Evolutionary conservation across 2,888 invertebrate species (phyloP).

Genomic region (Cynaeus angustus): DNA sequence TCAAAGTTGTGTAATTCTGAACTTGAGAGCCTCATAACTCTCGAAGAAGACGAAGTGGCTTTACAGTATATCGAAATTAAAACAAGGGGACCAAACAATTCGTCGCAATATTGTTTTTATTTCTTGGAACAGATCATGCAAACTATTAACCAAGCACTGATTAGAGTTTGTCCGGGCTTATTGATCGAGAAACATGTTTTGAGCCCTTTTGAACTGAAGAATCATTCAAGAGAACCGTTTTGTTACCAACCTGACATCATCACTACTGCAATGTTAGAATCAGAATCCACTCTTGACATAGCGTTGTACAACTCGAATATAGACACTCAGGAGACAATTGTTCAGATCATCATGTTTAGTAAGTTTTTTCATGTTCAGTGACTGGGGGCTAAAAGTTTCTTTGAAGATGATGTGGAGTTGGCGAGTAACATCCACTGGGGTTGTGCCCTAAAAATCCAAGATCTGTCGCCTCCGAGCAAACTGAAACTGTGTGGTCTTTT

Average conservation of each 20-base stretch:
- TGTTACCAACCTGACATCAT: constrained; percentile 70
- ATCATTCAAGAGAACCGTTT: constrained; percentile 67
- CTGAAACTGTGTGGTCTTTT: constrained; percentile 79
- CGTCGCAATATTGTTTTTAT: constrained; percentile 77
- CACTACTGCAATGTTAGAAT: constrained; percentile 68
- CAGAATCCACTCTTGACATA: constrained; percentile 70
- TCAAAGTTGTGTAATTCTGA: constrained; percentile 81
- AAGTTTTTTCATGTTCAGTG: constrained; percentile 39
- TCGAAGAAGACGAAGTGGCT: constrained; percentile 73
- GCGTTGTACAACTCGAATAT: constrained; percentile 71
- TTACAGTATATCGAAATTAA: constrained; percentile 78
- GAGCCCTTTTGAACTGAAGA: constrained; percentile 76
- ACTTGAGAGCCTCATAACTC: constrained; percentile 80
- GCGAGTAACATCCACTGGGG: constrained; percentile 71
- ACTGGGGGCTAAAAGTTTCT: constrained; percentile 21
- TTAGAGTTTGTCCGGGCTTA: constrained; percentile 80
- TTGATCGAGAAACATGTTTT: constrained; percentile 79
- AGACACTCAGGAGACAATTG: constrained; percentile 74
- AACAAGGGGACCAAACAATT: constrained; percentile 77
- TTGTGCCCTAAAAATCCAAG: constrained; percentile 76
- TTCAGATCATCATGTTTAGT: constrained; percentile 76
- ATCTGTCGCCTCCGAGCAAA: constrained; percentile 76
- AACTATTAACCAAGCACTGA: constrained; percentile 77
- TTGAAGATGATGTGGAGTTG: constrained; percentile 65
- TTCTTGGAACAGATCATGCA: constrained; percentile 80